Base-by-base conservation (phyloP, 92 coral and sea anemone species). In the Paramuricea clavata region DNA sequence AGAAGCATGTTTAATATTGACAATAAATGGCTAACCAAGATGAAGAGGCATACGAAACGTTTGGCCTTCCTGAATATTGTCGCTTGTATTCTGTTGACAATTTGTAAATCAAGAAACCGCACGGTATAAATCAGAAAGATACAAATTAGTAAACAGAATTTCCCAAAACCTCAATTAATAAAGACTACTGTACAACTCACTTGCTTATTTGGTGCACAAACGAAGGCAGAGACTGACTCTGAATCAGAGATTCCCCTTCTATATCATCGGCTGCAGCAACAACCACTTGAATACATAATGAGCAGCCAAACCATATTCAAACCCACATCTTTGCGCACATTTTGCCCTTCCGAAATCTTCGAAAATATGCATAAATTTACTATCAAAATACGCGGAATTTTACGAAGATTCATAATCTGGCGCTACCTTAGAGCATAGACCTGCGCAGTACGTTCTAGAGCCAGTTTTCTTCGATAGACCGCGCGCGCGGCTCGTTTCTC, bases 1-100 rank as follows among this genome's bases (percentile, higher is more conserved):
- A 59, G 76, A 62, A 88, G 81, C 73, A 88, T 88, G 43, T 34
- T n/a, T n/a, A n/a, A n/a, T 82, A 47, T 82, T 68, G 65, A 82
- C 83, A 64, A 59, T 81, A n/a, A 44, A 81, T 54, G 82, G 85
- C 78, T 22, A 83, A 52, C 69, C 69, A 36, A 27, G 88, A 50
- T n/a, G n/a, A n/a, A n/a, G n/a, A n/a, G n/a, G n/a, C n/a, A n/a
- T n/a, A 62, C 70, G 71, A 77, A 41, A 72, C 27, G 42, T 74
- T 74, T 74, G 80, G n/a, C 28, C 80, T n/a, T 74, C 54, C n/a
- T n/a, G n/a, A n/a, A n/a, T n/a, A n/a, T 47, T 74, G 57, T 47
- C 80, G 80, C 28, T 41, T 74, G 80, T 42, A 52, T 26, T 19
- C n/a, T 70, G 76, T 22, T 34, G 80, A 39, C 49, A 21, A 1